Evolutionary conservation across 2,888 invertebrate genomes (phyloP).

Genomic region (Hedychridium roseum): DNA sequence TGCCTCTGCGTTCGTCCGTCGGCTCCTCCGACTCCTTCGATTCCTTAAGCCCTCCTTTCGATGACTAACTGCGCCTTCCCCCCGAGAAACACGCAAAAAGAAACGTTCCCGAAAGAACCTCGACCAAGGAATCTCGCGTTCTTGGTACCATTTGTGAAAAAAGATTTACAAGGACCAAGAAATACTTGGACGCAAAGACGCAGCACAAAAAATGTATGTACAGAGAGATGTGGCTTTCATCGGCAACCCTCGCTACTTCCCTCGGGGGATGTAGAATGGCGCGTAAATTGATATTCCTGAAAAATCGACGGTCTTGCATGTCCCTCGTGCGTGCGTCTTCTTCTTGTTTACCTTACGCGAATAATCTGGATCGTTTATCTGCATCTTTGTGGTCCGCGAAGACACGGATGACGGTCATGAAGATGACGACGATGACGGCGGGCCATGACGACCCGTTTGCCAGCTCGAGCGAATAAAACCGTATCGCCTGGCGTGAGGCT

Average conservation of each 20-base stretch:
- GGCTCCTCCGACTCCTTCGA: slow-evolving; percentile 14
- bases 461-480: slow-evolving; percentile 17
- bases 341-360: slow-evolving; percentile 31
- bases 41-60: slow-evolving; percentile 8
- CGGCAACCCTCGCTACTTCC: slow-evolving; percentile 23
- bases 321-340: slow-evolving; percentile 14
- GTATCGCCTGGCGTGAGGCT: slow-evolving; percentile 4
- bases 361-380: slow-evolving; percentile 18
- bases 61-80: no score
- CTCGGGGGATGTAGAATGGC: slow-evolving; percentile 19
- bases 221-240: no score
- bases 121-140: no score
- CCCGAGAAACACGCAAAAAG: no score
- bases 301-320: slow-evolving; percentile 17
- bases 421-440: not conserved
- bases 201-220: no score
- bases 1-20: slow-evolving; percentile 15
- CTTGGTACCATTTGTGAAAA: no score
- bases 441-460: not conserved
- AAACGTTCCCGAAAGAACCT: no score
- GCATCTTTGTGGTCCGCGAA: slow-evolving; percentile 1
- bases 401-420: not conserved
- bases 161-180: no score
- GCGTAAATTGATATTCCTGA: slow-evolving; percentile 41
- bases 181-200: no score